Percentiles rank a stretch among this genome's conserved stretches.
phyloP scores from a whole-genome alignment of 2,113 vertebrate genomes.

The Seriola aureovittata region DNA sequence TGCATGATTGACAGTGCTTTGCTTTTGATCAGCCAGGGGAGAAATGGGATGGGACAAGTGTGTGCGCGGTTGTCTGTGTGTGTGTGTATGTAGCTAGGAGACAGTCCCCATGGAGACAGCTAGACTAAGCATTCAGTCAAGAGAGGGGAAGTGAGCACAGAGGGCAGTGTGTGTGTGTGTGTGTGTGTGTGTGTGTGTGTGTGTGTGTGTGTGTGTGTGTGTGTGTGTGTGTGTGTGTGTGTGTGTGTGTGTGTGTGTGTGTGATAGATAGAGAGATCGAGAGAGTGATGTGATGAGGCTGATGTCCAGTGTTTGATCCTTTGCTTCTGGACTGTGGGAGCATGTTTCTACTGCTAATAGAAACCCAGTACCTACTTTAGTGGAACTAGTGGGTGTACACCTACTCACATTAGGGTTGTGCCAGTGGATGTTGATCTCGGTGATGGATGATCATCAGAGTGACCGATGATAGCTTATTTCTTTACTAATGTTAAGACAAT shows the following conservation, averaged over 20 bases:
- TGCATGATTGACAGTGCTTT: slow-evolving; percentile 72
- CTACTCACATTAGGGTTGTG: no score
- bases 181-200: no score
- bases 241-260: slow-evolving; percentile 39
- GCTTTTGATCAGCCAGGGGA: slow-evolving; percentile 77
- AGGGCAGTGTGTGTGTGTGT: slow-evolving; percentile 29
- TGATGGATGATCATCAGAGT: no score
- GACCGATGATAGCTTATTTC: no score
- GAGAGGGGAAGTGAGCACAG: slow-evolving; percentile 53
- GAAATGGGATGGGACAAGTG: slow-evolving; percentile 71
- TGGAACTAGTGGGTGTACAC: neutral
- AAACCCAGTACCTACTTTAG: slow-evolving; percentile 1
- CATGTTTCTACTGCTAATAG: slow-evolving; percentile 44
- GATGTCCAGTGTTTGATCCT: slow-evolving; percentile 60
- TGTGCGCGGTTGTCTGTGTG: slow-evolving; percentile 19
- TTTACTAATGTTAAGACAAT: no score
- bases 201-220: slow-evolving; percentile 29
- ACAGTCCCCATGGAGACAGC: slow-evolving; percentile 78
- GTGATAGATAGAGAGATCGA: no score
- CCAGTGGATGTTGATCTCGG: no score
- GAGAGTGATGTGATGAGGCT: slow-evolving; percentile 60
- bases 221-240: slow-evolving; percentile 25
- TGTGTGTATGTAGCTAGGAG: slow-evolving; percentile 67
- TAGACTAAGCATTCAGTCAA: slow-evolving; percentile 63
- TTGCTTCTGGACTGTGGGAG: slow-evolving; percentile 29